Conservation (phyloP, 2,888 invertebrate species). For the Ophion slaviceki region DNA sequence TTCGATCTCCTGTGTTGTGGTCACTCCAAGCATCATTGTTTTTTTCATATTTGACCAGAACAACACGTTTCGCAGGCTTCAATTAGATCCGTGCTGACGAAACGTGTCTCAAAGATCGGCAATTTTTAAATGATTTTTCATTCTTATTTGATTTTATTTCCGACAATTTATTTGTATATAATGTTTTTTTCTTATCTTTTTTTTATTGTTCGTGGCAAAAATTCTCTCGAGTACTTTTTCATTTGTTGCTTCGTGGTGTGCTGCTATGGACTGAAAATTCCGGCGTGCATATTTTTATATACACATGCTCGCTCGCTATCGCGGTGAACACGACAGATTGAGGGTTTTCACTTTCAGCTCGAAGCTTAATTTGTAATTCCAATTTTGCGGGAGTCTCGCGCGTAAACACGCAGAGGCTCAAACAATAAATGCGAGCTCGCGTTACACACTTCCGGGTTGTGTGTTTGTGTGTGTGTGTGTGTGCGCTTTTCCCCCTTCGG, state of each 20-base stretch:
- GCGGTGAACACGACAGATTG: constrained; percentile 12
- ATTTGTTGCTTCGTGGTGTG: background rate
- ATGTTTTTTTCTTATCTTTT: no score
- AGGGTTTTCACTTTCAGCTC: constrained; percentile 51
- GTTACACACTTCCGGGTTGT: constrained; percentile 48
- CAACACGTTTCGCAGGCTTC: background rate
- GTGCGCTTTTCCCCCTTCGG: background rate
- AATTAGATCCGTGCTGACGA: background rate
- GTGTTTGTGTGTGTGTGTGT: background rate
- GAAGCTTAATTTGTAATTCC: constrained; percentile 50
- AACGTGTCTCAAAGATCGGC: constrained; percentile 6
- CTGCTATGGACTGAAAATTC: background rate
- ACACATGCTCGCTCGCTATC: constrained; percentile 20
- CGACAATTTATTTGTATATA: no score
- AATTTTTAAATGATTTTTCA: constrained; percentile 12
- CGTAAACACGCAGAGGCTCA: constrained; percentile 10
- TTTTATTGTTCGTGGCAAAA: background rate
- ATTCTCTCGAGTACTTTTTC: background rate
- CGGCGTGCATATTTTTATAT: background rate
- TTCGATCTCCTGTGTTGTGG: constrained; percentile 1
- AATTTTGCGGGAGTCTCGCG: constrained; percentile 10
- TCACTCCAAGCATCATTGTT: constrained; percentile 42
- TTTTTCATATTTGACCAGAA: constrained; percentile 43
- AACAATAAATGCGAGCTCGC: constrained; percentile 46
- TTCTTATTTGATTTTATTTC: background rate